These are phyloP conservation scores for Athetis lepigone DNA, from an alignment of 2,888 invertebrate species.

Conservation along the genomic window DNA sequence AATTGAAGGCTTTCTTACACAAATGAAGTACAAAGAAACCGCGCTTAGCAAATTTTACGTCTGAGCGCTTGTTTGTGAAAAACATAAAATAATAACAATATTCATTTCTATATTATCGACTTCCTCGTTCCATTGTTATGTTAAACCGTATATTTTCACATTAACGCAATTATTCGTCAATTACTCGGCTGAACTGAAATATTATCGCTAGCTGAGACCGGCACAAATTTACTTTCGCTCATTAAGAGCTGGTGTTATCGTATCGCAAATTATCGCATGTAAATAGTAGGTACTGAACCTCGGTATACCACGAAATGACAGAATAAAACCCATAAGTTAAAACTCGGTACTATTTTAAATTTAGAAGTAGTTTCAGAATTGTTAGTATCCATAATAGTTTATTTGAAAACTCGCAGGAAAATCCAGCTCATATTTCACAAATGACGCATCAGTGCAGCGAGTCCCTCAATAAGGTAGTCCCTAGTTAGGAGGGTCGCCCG, in stretches of 20 bases:
- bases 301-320: slow-evolving; percentile 29
- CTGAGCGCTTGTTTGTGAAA: slow-evolving; percentile 56
- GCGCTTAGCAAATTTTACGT: slow-evolving; percentile 44
- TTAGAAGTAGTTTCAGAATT: slow-evolving; percentile 7
- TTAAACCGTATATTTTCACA: slow-evolving; percentile 89
- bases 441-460: slow-evolving; percentile 55
- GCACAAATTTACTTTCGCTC: slow-evolving; percentile 81
- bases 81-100: slow-evolving; percentile 65
- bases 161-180: slow-evolving; percentile 89
- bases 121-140: slow-evolving; percentile 85
- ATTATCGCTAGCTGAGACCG: slow-evolving; percentile 79
- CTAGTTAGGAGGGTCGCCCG: slow-evolving; percentile 67
- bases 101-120: slow-evolving; percentile 74
- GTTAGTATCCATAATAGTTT: slow-evolving; percentile 14
- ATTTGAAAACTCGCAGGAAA: slow-evolving; percentile 35
- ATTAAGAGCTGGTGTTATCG: slow-evolving; percentile 82
- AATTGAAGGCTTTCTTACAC: slow-evolving; percentile 28
- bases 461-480: slow-evolving; percentile 63
- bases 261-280: slow-evolving; percentile 81
- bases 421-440: slow-evolving; percentile 62
- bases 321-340: not conserved
- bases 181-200: slow-evolving; percentile 84
- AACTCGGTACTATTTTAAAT: not conserved
- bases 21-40: slow-evolving; percentile 43
- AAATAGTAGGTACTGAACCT: slow-evolving; percentile 71